Evolutionary conservation across 2,797 vertebrate species (phyloP), one percentile per base, ranked within the genome.

Genomic region (Meriones psammophilus): DNA sequence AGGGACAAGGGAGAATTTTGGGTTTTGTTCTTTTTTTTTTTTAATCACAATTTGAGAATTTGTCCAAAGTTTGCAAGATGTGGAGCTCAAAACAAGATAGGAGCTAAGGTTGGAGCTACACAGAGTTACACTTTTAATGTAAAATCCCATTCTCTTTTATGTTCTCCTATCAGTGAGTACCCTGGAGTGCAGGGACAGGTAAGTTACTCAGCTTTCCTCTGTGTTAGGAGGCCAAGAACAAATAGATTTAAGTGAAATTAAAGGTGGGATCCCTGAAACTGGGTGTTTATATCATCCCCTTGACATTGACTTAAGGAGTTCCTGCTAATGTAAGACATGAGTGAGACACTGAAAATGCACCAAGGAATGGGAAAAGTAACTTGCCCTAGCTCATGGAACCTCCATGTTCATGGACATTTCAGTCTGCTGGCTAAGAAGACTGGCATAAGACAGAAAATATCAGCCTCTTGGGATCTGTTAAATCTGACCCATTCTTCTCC

Each of bases 41-140:
- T 91, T 90, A 39, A 60, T 3, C 20, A 78, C 17, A 79, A 15
- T 8, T 26, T 79, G 1, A 66, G 90, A 60, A 86, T 56, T n/a
- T 88, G 50, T 90, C n/a, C 18, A 69, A 85, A 93, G 17, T 95
- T 90, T 86, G 54, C 73, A 94, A 50, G 89, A 86, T n/a, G 0
- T 1, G 36, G 42, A 13, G 20, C 14, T 58, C 73, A 60, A 50
- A 87, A 1, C 1, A 81, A 33, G 18, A 30, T 9, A 42, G 62
- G 78, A 36, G 76, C 50, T 9, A 88, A 92, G 24, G 46, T 92
- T 7, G 88, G 73, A 95, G 85, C 88, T 56, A 18, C 83, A 36
- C 74, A 36, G 17, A 50, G 5, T 64, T 74, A 87, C 13, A 6
- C 0, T 28, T 87, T 73, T 36, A 71, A 39, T 5, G 28, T 30